A percentile compares a stretch with the other conserved stretches of the same genome.
These are phyloP conservation scores for Coptodon rendalli DNA, from an alignment of 2,113 vertebrate genomes.

Conservation along the genomic window DNA sequence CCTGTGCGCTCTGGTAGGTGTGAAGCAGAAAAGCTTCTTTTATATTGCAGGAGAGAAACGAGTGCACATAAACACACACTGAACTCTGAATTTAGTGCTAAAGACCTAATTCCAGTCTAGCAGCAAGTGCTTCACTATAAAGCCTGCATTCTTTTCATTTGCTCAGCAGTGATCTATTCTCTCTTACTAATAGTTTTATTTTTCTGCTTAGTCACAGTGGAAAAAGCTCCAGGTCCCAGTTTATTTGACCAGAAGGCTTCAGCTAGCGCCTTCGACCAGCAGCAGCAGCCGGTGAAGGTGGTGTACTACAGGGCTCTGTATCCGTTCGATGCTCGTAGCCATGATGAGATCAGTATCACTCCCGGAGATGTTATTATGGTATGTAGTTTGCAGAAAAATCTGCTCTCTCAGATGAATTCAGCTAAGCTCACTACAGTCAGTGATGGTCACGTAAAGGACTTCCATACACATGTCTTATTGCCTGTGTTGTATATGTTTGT, in stretches of 20 bases:
- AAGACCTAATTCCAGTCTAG: neutral
- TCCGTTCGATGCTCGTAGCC: slow-evolving; percentile 95
- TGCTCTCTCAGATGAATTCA: neutral
- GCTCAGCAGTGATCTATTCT: neutral
- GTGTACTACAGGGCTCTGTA: slow-evolving; percentile 95
- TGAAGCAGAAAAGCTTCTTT: neutral
- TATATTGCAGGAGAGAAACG: neutral
- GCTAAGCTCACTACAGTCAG: neutral
- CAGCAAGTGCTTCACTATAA: neutral
- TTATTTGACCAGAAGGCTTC: slow-evolving; percentile 76
- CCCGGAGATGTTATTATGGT: slow-evolving; percentile 97
- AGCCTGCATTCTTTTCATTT: neutral
- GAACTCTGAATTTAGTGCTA: neutral
- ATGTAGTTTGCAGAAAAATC: slow-evolving; percentile 34
- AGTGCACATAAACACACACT: neutral
- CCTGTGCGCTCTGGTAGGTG: neutral
- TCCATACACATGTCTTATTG: neutral
- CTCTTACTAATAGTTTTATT: neutral
- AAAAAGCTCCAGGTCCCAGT: slow-evolving; percentile 78
- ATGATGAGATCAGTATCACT: slow-evolving; percentile 93
- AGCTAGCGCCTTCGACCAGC: slow-evolving; percentile 18
- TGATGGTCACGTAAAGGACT: neutral
- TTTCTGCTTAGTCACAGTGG: slow-evolving; percentile 37
- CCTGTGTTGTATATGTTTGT: neutral
- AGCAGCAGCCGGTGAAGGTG: slow-evolving; percentile 79